phyloP scores from a whole-genome alignment of 2,113 vertebrate genomes.

The Pangasianodon hypophthalmus region DNA sequence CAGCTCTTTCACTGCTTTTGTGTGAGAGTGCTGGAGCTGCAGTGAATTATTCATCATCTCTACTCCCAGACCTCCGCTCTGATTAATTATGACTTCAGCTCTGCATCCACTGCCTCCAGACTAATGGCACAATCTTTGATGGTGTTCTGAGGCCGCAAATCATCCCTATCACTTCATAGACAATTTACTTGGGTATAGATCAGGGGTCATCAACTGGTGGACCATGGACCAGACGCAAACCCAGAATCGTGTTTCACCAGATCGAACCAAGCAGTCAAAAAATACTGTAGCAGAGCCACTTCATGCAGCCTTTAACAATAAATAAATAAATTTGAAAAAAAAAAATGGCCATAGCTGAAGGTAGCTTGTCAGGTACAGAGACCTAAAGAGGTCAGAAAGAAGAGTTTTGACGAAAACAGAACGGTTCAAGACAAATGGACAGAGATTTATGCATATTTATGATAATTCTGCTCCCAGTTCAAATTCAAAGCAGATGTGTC shows the following conservation, averaged over 20 bases:
- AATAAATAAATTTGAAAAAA: not conserved
- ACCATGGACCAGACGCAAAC: not conserved
- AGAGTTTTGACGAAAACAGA: not conserved
- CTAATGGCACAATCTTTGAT: slow-evolving; percentile 45
- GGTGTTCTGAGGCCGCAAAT: slow-evolving; percentile 19
- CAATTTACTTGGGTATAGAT: not conserved
- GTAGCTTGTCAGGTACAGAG: not conserved
- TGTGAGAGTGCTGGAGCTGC: slow-evolving; percentile 28
- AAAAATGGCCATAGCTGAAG: not conserved
- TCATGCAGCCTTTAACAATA: not conserved
- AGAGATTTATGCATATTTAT: not conserved
- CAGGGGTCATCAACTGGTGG: not conserved
- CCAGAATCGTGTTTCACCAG: not conserved
- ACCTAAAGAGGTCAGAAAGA: not conserved
- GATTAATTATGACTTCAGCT: slow-evolving; percentile 55
- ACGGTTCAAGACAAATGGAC: not conserved
- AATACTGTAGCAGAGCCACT: not conserved
- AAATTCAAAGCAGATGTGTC: not conserved
- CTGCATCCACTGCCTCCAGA: slow-evolving; percentile 32
- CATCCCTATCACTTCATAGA: not conserved
- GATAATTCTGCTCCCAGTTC: not conserved
- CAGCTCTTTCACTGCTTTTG: slow-evolving; percentile 38
- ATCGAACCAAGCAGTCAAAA: not conserved
- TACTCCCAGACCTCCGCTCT: slow-evolving; percentile 30
- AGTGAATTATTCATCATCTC: slow-evolving; percentile 54